Conservation (phyloP, 2,797 vertebrate species). For the Salmo trutta region DNA sequence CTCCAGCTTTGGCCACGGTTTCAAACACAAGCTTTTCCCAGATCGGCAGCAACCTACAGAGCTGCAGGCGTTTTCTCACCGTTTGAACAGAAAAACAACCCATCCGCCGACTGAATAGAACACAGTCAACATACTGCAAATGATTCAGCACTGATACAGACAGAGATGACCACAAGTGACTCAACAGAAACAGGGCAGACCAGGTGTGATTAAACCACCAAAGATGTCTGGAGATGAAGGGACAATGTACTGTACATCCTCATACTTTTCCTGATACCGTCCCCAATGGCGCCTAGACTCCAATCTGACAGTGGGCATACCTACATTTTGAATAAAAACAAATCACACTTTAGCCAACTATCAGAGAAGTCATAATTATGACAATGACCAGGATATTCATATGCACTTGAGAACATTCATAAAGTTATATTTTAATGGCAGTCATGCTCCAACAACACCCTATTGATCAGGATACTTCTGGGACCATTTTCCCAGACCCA, state of each 20-base stretch:
- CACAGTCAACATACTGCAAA: neutral
- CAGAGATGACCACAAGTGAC: neutral
- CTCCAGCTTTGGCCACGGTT: constrained; percentile 3
- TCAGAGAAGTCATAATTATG: neutral
- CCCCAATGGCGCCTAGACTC: neutral
- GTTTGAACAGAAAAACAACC: neutral
- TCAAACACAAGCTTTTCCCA: constrained; percentile 9
- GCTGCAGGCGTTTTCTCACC: constrained; percentile 32
- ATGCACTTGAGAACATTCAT: too few species aligned
- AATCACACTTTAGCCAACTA: neutral
- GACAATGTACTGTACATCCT: too few species aligned
- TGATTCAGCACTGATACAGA: neutral
- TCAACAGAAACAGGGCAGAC: neutral
- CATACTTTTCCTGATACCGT: too few species aligned
- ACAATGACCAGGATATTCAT: neutral
- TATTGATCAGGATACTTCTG: neutral
- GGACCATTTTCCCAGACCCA: neutral
- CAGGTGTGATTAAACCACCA: too few species aligned
- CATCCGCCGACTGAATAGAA: neutral
- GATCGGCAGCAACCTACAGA: constrained; percentile 15
- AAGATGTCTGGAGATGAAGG: too few species aligned
- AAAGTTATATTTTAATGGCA: neutral
- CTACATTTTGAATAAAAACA: neutral
- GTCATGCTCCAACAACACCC: neutral
- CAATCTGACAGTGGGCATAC: neutral